Base-by-base conservation (phyloP, 1,140 invertebrate genomes). In the Leptestheria dahalacensis region DNA sequence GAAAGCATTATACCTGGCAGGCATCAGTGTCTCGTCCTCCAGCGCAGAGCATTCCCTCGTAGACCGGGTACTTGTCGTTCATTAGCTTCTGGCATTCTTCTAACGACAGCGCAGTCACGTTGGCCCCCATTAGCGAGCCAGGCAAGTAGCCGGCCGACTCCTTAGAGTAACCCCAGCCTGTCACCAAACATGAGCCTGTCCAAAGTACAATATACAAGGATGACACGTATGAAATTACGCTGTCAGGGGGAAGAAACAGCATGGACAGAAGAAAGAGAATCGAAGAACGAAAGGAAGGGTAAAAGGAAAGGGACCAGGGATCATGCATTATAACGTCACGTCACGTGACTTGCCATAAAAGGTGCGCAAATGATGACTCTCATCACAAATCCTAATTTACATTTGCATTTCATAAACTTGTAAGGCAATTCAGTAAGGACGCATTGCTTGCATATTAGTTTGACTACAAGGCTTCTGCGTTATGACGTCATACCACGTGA, bases 1-100 rank as follows among this genome's bases (percentile, higher is more conserved):
- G n/a, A n/a, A n/a, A n/a, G n/a, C n/a, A n/a, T n/a, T 41, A 41
- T 62, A 62, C 61, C 46, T 60, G 58, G 25, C 61, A 62, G 26
- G 61, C 61, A 20, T 62, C 61, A 6, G 58, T 60, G n/a, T 54
- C 29, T 51, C 41, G 25, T 33, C 61, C 61, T 18, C 61, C 61
- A 12, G 61, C 61, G 48, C 61, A 62, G 21, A 62, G 15, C 61
- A 62, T 62, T 24, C 61, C 61, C 11, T 53, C 15, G 15, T 29
- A 55, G 33, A 65, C 57, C 3, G 28, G 46, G 15, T 50, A 54
- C 24, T 71, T 10, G 2, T 41, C 21, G 18, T 15, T 10, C 15
- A 52, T 51, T 6, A 23, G n/a, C 2, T 52, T 2, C 29, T 29
- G 58, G 20, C 58, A 60, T n/a, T 60, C 48, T n/a, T 49, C 24